Conservation (phyloP, 2,888 invertebrate genomes). For the Cantharis nigra region DNA sequence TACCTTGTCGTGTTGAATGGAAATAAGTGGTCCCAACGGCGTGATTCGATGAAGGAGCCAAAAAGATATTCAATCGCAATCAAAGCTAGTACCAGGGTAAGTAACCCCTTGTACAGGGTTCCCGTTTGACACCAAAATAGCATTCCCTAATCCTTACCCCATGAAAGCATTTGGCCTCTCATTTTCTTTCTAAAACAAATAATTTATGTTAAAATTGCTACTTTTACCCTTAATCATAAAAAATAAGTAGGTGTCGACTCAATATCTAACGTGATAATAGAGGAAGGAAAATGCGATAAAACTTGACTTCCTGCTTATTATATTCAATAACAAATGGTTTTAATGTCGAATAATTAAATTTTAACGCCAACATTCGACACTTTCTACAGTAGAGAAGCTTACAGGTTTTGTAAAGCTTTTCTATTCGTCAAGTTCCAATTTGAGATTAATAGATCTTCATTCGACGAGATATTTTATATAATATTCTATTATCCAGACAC, state of each 20-base stretch:
- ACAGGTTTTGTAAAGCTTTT: too few species aligned
- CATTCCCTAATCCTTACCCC: slow-evolving; percentile 24
- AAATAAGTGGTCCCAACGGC: slow-evolving; percentile 47
- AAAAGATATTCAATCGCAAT: slow-evolving; percentile 73
- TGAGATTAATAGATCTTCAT: too few species aligned
- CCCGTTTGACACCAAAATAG: slow-evolving; percentile 54
- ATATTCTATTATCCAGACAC: too few species aligned
- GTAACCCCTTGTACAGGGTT: slow-evolving; percentile 62
- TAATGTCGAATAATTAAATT: neutral
- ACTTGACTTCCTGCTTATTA: neutral
- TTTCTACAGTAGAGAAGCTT: neutral
- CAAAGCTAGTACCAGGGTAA: slow-evolving; percentile 65
- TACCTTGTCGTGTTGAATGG: slow-evolving; percentile 53
- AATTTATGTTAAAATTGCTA: neutral
- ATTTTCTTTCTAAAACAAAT: neutral
- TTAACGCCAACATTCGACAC: neutral
- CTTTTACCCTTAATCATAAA: neutral
- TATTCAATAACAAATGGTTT: neutral
- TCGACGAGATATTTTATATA: too few species aligned
- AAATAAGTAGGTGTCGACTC: neutral
- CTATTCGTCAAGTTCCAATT: too few species aligned
- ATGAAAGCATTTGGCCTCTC: slow-evolving; percentile 12
- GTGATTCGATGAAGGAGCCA: slow-evolving; percentile 65
- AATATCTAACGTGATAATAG: neutral
- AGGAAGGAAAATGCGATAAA: neutral